Evolutionary conservation across 2,888 invertebrate species (phyloP).

Genomic region (Capitulum mitella): DNA sequence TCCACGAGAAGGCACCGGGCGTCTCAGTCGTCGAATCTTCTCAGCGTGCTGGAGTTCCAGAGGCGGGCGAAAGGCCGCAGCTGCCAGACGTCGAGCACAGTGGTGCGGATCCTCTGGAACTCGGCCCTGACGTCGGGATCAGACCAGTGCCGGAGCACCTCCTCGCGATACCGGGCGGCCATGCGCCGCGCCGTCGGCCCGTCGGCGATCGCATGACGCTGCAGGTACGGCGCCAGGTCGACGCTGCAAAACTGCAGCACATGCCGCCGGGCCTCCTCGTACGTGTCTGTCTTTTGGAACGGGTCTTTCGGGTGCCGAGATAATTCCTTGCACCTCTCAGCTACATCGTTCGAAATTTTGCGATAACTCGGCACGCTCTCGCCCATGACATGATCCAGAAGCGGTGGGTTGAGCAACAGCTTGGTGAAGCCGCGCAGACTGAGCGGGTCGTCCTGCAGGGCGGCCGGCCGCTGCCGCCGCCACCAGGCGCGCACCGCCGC

Average conservation of each 20-base stretch:
- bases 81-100: background rate
- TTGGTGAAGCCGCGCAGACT: background rate
- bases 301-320: background rate
- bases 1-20: too few species aligned
- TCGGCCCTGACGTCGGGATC: background rate
- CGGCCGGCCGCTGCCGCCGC: background rate
- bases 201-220: background rate
- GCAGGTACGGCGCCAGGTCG: background rate
- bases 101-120: background rate
- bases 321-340: background rate
- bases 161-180: background rate
- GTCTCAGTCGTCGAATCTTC: too few species aligned
- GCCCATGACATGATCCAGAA: background rate
- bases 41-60: too few species aligned
- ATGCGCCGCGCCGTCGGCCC: background rate
- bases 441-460: background rate
- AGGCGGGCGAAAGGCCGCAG: background rate
- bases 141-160: background rate
- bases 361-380: background rate
- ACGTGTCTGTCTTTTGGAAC: background rate
- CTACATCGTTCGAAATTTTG: too few species aligned
- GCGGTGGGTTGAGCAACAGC: background rate
- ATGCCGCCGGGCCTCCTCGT: background rate
- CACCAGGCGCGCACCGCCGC: slow-evolving; percentile 9
- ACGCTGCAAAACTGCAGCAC: background rate